A percentile compares a stretch with the other conserved stretches of the same genome.
Conservation (phyloP, 1,140 invertebrate genomes). For the Grapholita molesta region DNA sequence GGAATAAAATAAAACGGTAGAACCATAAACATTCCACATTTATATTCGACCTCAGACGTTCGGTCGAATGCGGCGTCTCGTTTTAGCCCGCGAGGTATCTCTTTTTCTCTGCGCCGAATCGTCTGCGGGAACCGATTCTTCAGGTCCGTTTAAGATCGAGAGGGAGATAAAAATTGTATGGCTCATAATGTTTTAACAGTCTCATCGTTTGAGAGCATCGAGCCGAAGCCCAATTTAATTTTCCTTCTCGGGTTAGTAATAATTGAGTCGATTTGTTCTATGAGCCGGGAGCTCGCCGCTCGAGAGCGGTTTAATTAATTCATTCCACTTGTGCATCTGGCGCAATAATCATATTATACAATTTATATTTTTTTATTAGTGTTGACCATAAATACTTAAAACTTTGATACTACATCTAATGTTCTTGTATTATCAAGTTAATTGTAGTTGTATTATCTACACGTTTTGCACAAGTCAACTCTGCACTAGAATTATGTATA, state of each 20-base stretch:
- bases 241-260: conserved; percentile 58
- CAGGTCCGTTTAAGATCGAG: conserved; percentile 51
- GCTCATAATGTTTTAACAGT: conserved; percentile 74
- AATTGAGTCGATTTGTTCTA: conserved; percentile 71
- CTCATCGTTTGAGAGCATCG: conserved; percentile 57
- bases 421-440: too few relatives aligned
- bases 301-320: conserved; percentile 63
- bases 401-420: too few relatives aligned
- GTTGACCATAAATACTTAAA: too few relatives aligned
- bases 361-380: neutral
- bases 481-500: too few relatives aligned
- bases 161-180: conserved; percentile 70
- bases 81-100: conserved; percentile 38
- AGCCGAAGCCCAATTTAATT: conserved; percentile 69
- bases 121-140: conserved; percentile 59
- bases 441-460: too few relatives aligned
- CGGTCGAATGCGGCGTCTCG: conserved; percentile 48
- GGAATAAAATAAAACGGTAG: conserved; percentile 76
- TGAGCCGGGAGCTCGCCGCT: conserved; percentile 45
- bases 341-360: conserved; percentile 22
- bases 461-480: too few relatives aligned
- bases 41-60: conserved; percentile 72
- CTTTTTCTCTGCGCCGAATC: conserved; percentile 56
- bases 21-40: conserved; percentile 77
- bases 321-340: conserved; percentile 39